phyloP scores from a whole-genome alignment of 2,113 vertebrate species.

The Myanophis thanlyinensis region DNA sequence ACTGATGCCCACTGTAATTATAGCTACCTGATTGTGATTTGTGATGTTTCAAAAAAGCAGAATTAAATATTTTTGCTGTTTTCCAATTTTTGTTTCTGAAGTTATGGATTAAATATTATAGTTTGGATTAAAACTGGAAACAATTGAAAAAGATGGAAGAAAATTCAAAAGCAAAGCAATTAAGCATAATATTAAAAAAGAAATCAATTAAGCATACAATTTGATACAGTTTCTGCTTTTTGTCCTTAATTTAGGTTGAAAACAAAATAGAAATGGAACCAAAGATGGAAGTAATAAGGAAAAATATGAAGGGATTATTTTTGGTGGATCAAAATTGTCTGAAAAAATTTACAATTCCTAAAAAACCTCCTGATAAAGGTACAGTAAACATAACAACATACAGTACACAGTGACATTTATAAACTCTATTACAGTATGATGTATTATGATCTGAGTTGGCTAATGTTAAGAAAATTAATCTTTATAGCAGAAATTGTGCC shows the following conservation, averaged over 20 bases:
- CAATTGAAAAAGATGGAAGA: background rate
- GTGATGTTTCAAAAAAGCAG: background rate
- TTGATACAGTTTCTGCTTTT: constrained; percentile 3
- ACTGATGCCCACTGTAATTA: background rate
- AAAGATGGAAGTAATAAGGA: background rate
- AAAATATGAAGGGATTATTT: background rate
- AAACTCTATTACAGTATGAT: background rate
- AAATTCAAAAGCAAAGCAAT: background rate
- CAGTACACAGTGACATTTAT: background rate
- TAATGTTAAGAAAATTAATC: background rate
- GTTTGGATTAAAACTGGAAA: background rate
- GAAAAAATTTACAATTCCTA: constrained; percentile 29
- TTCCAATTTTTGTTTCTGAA: background rate
- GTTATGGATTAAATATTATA: background rate
- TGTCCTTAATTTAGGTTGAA: constrained; percentile 10
- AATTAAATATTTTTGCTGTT: background rate
- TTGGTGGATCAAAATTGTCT: background rate
- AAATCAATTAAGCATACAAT: background rate
- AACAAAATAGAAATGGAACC: constrained; percentile 11
- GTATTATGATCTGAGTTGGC: background rate
- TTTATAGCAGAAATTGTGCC: background rate
- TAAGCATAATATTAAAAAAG: background rate
- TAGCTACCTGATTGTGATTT: background rate
- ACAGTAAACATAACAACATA: background rate
- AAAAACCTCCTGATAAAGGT: constrained; percentile 26